These are phyloP conservation scores for Lordiphosa stackelbergi DNA, from an alignment of 1,140 invertebrate species.

Conservation along the genomic window DNA sequence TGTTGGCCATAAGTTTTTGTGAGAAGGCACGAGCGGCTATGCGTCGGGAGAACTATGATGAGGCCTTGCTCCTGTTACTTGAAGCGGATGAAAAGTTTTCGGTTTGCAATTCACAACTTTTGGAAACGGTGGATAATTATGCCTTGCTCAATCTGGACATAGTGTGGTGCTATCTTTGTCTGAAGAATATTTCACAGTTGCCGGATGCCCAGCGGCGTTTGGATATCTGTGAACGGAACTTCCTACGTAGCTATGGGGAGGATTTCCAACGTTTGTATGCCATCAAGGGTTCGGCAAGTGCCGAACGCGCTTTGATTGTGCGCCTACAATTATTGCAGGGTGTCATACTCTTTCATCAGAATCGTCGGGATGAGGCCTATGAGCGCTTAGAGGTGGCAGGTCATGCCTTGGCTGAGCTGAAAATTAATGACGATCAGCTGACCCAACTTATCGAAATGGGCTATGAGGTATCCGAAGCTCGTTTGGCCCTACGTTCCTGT, in stretches of 20 bases:
- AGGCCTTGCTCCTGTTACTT: constrained; percentile 84
- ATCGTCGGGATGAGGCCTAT: constrained; percentile 80
- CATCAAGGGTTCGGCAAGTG: constrained; percentile 82
- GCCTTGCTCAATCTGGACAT: constrained; percentile 89
- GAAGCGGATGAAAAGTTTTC: constrained; percentile 87
- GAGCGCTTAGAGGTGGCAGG: constrained; percentile 80
- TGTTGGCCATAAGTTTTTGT: constrained; percentile 86
- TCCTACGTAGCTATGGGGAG: constrained; percentile 83
- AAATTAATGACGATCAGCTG: constrained; percentile 80
- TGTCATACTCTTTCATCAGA: constrained; percentile 86
- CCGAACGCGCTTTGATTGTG: constrained; percentile 85
- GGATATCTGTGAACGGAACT: constrained; percentile 82
- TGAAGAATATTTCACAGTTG: constrained; percentile 83
- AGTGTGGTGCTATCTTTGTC: constrained; percentile 89
- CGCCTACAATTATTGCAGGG: constrained; percentile 87
- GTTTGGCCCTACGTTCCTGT: constrained; percentile 82
- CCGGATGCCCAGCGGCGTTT: constrained; percentile 85
- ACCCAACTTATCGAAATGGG: constrained; percentile 80
- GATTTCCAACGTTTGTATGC: constrained; percentile 83
- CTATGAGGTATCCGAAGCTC: constrained; percentile 81
- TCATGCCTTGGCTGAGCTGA: constrained; percentile 80
- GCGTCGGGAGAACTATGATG: constrained; percentile 81
- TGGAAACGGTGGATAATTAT: constrained; percentile 87
- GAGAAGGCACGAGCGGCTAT: constrained; percentile 85
- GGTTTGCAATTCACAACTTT: constrained; percentile 82